Evolutionary conservation across 2,888 invertebrate species (phyloP).

Genomic region (Boloria selene): DNA sequence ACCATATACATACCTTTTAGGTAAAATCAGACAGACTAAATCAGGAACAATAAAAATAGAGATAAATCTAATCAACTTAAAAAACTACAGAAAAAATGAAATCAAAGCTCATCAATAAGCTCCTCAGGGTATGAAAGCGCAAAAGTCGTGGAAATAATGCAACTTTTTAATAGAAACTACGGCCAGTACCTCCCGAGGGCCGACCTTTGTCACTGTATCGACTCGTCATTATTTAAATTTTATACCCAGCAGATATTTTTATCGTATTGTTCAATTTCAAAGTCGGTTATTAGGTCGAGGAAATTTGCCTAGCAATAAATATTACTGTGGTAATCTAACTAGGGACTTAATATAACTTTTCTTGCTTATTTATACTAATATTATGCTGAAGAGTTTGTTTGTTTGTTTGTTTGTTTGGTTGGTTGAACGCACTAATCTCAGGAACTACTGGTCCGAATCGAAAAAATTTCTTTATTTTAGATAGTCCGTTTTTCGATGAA

Average conservation of each 20-base stretch:
- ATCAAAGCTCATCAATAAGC: slow-evolving; percentile 20
- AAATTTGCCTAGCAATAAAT: background rate
- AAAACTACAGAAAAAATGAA: slow-evolving; percentile 12
- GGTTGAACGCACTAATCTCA: too few relatives aligned
- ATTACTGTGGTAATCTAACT: background rate
- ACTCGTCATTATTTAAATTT: slow-evolving; percentile 63
- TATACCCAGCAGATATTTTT: slow-evolving; percentile 43
- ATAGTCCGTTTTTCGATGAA: too few relatives aligned
- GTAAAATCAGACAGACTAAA: too few relatives aligned
- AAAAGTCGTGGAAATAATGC: slow-evolving; percentile 56
- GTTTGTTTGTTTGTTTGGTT: too few relatives aligned
- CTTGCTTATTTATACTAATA: background rate
- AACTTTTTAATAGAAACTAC: slow-evolving; percentile 56
- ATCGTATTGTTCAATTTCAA: slow-evolving; percentile 23
- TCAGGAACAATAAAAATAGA: too few relatives aligned
- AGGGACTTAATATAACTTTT: background rate
- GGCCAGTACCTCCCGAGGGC: slow-evolving; percentile 45
- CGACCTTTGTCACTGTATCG: slow-evolving; percentile 60
- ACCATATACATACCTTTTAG: too few relatives aligned
- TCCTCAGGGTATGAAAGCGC: slow-evolving; percentile 24
- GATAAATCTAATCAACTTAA: slow-evolving; percentile 8
- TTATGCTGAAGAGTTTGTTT: too few relatives aligned
- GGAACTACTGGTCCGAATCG: too few relatives aligned
- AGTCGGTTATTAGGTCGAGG: slow-evolving; percentile 21
- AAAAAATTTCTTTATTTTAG: too few relatives aligned